phyloP scores from a whole-genome alignment of 1,140 invertebrate species.

The Megalonaias nervosa region DNA sequence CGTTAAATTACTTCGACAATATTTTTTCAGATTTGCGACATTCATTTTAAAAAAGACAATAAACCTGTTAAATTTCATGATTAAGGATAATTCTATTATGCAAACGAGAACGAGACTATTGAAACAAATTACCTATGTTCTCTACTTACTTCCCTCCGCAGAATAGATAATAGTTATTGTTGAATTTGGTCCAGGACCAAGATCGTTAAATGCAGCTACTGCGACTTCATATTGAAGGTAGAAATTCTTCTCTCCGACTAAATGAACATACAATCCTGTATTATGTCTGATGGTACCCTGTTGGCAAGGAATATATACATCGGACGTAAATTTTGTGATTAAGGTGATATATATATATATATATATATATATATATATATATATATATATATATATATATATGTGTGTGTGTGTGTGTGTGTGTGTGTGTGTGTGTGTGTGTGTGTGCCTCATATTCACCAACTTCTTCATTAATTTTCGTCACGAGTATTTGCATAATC shows the following conservation, averaged over 20 bases:
- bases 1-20: no score
- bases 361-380: no score
- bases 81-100: background rate
- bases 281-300: slow-evolving; percentile 30
- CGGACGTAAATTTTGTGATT: no score
- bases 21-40: no score
- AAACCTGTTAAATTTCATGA: background rate
- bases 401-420: no score
- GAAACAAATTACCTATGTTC: background rate
- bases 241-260: slow-evolving; percentile 47
- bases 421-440: no score
- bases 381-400: no score
- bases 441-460: no score
- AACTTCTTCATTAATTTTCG: no score
- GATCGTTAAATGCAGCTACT: slow-evolving; percentile 48
- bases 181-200: slow-evolving; percentile 57
- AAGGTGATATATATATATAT: no score
- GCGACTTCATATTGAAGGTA: slow-evolving; percentile 52
- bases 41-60: no score
- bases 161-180: slow-evolving; percentile 47
- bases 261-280: slow-evolving; percentile 34
- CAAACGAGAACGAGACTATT: background rate
- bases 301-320: background rate
- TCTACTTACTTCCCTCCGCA: slow-evolving; percentile 52
- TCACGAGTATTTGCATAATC: no score